Evolutionary conservation across 1,140 invertebrate genomes (phyloP), one percentile per base, ranked within the genome.

Genomic region (Hylaeus anthracinus): DNA sequence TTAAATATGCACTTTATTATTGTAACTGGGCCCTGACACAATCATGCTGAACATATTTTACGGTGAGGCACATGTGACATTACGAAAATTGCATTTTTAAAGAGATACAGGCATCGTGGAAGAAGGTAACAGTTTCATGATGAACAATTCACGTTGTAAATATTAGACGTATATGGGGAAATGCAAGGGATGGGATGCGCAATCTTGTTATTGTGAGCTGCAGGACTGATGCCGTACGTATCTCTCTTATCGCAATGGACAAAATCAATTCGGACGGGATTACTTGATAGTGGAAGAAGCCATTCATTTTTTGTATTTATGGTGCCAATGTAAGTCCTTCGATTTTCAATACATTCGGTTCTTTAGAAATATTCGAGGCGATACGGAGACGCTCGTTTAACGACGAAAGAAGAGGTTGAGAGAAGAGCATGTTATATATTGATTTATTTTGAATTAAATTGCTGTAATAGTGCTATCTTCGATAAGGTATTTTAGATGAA

Each of bases 161-260:
- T 58, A 63, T 78, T 43, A 48, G 41, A 65, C 15, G n/a, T 71
- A 61, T 61, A n/a, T 45, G 56, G 45, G 15, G 61, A 37, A 39
- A 5, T 6, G 14, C 9, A 51, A 53, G 55, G 63, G 65, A 37
- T 45, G 15, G 71, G 82, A 53, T 58, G 56, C 41, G n/a, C 53
- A 64, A 71, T 77, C 37, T 73, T 45, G 8, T 51, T 81, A n/a
- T 80, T 86, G 41, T 82, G 55, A 86, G 73, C 84, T 84, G 10
- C 79, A 86, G 82, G 66, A 48, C 43, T 69, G 70, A 15, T 61
- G 73, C 70, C 71, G 48, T 51, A 10, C 56, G 26, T 37, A 58
- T 43, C 39, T 55, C 39, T 55, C 3, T 63, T 15, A 65, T 41
- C 67, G 3, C 55, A 72, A 43, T 69, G 63, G 67, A 81, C 14